Conservation (phyloP, 1,140 invertebrate species). For the Pogonus chalceus region DNA sequence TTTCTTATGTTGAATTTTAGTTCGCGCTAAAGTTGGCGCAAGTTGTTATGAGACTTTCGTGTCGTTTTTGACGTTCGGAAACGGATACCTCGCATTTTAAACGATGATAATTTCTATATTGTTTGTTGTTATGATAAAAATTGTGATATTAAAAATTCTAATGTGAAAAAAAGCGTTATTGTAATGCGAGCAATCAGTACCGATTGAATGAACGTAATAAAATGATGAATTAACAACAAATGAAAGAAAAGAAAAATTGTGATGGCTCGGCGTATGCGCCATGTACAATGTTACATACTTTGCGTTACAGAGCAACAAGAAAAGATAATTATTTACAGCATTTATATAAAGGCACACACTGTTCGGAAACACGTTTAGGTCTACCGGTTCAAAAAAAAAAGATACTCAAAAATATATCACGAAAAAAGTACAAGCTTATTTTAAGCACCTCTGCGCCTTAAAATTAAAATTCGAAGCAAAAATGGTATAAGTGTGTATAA, state of each 20-base stretch:
- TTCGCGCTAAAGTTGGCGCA: too few relatives aligned
- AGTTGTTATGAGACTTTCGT: neutral
- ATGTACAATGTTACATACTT: constrained; percentile 1
- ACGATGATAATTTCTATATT: constrained; percentile 5
- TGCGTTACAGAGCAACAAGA: constrained; percentile 5
- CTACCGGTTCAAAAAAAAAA: constrained; percentile 34
- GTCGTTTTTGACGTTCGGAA: constrained; percentile 4
- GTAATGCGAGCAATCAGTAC: neutral
- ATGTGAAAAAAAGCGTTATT: constrained; percentile 2
- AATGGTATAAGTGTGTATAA: constrained; percentile 48
- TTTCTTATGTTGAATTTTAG: too few relatives aligned
- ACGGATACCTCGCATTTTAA: constrained; percentile 3
- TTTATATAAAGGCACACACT: constrained; percentile 23
- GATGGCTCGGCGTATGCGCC: neutral
- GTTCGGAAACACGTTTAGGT: constrained; percentile 36
- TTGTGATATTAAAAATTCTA: constrained; percentile 6
- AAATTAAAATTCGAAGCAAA: constrained; percentile 42
- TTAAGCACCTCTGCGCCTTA: constrained; percentile 63
- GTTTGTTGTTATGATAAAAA: constrained; percentile 2
- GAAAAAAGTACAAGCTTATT: constrained; percentile 63
- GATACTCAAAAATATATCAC: constrained; percentile 41
- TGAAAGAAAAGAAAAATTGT: too few relatives aligned
- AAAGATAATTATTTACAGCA: constrained; percentile 2
- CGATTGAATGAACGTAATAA: neutral
- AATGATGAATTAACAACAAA: too few relatives aligned